Evolutionary conservation across 2,888 invertebrate genomes (phyloP).

Genomic region (Yponomeuta malinellus): DNA sequence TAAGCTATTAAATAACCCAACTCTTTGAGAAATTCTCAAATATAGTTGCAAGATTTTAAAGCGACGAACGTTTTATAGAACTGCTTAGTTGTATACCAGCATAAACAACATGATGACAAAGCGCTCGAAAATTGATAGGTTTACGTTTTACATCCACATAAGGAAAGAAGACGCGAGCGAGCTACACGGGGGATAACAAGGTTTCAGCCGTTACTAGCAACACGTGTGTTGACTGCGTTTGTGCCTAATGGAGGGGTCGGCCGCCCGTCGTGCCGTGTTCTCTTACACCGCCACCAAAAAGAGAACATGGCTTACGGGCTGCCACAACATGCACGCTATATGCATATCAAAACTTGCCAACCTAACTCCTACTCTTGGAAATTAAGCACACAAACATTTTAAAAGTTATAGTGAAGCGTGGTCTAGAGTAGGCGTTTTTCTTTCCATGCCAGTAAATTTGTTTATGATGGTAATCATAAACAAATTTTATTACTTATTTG

Average conservation of each 20-base stretch:
- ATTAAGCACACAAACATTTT: too few species aligned
- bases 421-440: too few species aligned
- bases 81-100: not conserved
- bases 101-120: conserved; percentile 12
- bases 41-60: not conserved
- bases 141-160: conserved; percentile 33
- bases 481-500: too few species aligned
- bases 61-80: not conserved
- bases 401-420: too few species aligned
- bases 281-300: not conserved
- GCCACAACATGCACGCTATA: not conserved
- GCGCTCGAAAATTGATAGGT: conserved; percentile 33
- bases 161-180: conserved; percentile 25
- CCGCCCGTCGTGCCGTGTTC: conserved; percentile 13
- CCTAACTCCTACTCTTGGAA: not conserved
- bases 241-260: conserved; percentile 34
- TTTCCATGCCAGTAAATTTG: too few species aligned
- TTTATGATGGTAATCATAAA: too few species aligned
- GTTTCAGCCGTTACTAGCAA: conserved; percentile 47
- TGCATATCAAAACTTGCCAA: not conserved
- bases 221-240: conserved; percentile 35
- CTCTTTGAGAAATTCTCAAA: not conserved
- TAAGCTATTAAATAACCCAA: not conserved
- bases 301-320: not conserved
- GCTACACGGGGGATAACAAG: conserved; percentile 36